These are phyloP conservation scores for Drosophila insularis DNA, from an alignment of 1,140 invertebrate genomes.

Conservation along the genomic window DNA sequence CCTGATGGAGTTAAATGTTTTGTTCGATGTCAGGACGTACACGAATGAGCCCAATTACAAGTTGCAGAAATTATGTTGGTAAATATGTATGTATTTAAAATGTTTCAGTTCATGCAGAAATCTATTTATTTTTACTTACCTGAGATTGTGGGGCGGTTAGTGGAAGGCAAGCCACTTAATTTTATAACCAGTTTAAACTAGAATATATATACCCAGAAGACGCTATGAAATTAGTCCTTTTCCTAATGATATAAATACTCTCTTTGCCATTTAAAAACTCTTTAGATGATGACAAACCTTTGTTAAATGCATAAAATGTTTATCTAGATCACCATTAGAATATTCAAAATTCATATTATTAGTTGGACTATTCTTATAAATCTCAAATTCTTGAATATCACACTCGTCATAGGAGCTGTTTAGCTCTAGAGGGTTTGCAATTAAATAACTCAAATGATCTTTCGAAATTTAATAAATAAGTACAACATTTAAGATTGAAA, in stretches of 20 bases:
- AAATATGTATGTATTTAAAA: conserved; percentile 27
- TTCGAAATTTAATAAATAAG: too few relatives aligned
- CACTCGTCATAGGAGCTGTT: too few relatives aligned
- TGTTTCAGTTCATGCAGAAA: conserved; percentile 52
- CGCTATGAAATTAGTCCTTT: conserved; percentile 43
- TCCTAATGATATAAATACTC: not conserved
- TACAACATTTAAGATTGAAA: too few relatives aligned
- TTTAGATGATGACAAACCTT: too few relatives aligned
- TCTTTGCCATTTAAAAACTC: not conserved
- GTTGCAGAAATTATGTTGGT: conserved; percentile 11
- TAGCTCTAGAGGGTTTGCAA: too few relatives aligned
- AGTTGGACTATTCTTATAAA: too few relatives aligned
- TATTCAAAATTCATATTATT: too few relatives aligned
- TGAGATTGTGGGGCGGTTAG: conserved; percentile 12
- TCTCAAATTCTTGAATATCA: too few relatives aligned
- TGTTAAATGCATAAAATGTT: too few relatives aligned
- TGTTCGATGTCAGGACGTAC: conserved; percentile 64
- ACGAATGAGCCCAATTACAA: conserved; percentile 68
- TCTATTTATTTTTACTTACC: conserved; percentile 51
- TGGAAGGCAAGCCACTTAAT: not conserved
- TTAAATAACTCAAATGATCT: too few relatives aligned
- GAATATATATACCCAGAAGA: conserved; percentile 28
- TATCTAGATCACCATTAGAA: too few relatives aligned
- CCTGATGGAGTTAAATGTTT: conserved; percentile 21
- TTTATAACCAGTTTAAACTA: not conserved